Evolutionary conservation across 2,888 invertebrate genomes (phyloP).

Genomic region (Caenorhabditis sp.): DNA sequence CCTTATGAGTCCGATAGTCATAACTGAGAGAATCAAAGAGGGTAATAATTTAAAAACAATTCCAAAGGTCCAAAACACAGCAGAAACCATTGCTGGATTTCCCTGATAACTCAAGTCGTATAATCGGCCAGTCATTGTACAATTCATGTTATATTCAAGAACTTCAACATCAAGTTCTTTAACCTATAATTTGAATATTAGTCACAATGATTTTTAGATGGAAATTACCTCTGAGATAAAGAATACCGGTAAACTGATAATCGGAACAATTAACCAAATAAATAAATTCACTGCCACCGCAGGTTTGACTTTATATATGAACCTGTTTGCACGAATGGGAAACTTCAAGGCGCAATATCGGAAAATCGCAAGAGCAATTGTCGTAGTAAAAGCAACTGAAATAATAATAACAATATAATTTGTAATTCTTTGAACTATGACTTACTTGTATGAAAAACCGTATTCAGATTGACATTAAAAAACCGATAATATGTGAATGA

Average conservation of each 20-base stretch:
- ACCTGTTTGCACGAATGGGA: slow-evolving; percentile 56
- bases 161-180: slow-evolving; percentile 34
- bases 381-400: slow-evolving; percentile 63
- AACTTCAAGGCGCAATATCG: slow-evolving; percentile 54
- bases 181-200: slow-evolving; percentile 32
- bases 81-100: slow-evolving; percentile 47
- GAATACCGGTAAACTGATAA: slow-evolving; percentile 61
- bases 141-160: slow-evolving; percentile 29
- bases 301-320: slow-evolving; percentile 48
- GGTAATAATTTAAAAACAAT: slow-evolving; percentile 63
- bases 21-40: slow-evolving; percentile 49
- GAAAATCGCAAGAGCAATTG: slow-evolving; percentile 58
- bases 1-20: slow-evolving; percentile 51
- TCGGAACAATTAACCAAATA: slow-evolving; percentile 55
- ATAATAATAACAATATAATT: slow-evolving; percentile 8
- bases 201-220: not conserved
- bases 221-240: slow-evolving; percentile 50
- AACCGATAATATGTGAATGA: slow-evolving; percentile 53
- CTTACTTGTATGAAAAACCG: slow-evolving; percentile 58
- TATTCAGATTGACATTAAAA: slow-evolving; percentile 58
- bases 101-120: slow-evolving; percentile 46
- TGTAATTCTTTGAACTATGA: not conserved
- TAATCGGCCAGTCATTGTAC: slow-evolving; percentile 34
- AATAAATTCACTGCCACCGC: slow-evolving; percentile 46
- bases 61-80: slow-evolving; percentile 62